These are phyloP conservation scores for Nomada goodeniana DNA, from an alignment of 2,888 invertebrate genomes.

Conservation along the genomic window DNA sequence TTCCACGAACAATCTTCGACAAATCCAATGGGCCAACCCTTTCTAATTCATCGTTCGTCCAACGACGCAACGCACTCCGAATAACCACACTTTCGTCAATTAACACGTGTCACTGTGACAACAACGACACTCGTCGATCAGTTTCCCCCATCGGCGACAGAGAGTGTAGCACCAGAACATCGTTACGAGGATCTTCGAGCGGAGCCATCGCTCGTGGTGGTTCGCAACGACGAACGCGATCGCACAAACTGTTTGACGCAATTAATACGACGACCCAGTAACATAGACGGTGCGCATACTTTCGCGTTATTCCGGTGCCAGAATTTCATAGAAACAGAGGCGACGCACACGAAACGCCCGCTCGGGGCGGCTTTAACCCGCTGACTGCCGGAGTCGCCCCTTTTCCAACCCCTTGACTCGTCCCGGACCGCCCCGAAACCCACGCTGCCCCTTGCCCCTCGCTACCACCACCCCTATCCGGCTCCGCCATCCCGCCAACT, in stretches of 20 bases:
- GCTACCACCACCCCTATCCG: slow-evolving; percentile 46
- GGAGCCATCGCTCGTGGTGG: neutral
- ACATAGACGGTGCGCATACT: neutral
- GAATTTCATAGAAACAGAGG: slow-evolving; percentile 15
- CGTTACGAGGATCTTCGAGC: neutral
- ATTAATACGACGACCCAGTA: slow-evolving; percentile 36
- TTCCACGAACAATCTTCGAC: neutral
- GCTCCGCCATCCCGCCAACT: slow-evolving; percentile 52
- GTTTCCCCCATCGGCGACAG: neutral
- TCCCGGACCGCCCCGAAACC: slow-evolving; percentile 64
- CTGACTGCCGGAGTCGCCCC: slow-evolving; percentile 82
- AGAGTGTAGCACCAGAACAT: neutral
- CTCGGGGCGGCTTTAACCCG: slow-evolving; percentile 79
- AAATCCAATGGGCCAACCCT: neutral
- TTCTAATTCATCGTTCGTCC: neutral
- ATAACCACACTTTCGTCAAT: slow-evolving; percentile 14
- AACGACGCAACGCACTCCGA: neutral
- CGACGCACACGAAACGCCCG: slow-evolving; percentile 69
- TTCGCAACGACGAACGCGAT: neutral
- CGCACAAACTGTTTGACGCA: neutral
- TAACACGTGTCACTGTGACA: slow-evolving; percentile 33
- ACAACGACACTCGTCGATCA: slow-evolving; percentile 11
- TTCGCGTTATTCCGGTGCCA: slow-evolving; percentile 21
- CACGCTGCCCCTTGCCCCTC: slow-evolving; percentile 57
- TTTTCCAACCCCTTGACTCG: slow-evolving; percentile 77